Percentiles rank a stretch among this genome's conserved stretches.
These are phyloP conservation scores for Megaceryle torquata DNA, from an alignment of 2,113 vertebrate species.

Conservation along the genomic window DNA sequence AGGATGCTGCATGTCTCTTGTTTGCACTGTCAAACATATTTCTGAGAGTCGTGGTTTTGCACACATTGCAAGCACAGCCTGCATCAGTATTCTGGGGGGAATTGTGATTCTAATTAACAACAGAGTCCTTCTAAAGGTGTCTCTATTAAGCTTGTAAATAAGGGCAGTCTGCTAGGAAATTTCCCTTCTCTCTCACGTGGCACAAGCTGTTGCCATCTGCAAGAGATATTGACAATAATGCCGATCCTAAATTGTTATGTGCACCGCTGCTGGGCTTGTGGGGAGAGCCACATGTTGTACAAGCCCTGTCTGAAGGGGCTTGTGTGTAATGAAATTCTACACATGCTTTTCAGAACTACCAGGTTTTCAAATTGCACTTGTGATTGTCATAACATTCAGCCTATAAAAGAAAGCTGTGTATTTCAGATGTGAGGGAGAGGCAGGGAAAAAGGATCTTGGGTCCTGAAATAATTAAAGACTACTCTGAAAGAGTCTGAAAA, in stretches of 20 bases:
- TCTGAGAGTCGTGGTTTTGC: neutral
- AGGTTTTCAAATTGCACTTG: neutral
- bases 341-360: neutral
- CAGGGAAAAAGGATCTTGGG: neutral
- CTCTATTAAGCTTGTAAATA: constrained; percentile 23
- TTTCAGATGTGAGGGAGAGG: neutral
- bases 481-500: neutral
- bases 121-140: constrained; percentile 25
- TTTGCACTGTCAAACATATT: constrained; percentile 18
- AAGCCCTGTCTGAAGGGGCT: neutral
- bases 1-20: neutral
- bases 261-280: neutral
- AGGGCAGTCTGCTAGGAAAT: constrained; percentile 13
- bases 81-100: constrained; percentile 26
- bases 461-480: neutral
- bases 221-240: constrained; percentile 1
- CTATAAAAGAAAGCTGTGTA: neutral
- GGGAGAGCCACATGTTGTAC: neutral
- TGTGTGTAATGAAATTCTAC: neutral
- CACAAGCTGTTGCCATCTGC: constrained; percentile 4
- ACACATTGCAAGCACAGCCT: constrained; percentile 41
- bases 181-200: neutral
- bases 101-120: neutral
- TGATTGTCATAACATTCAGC: neutral
- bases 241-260: neutral